These are phyloP conservation scores for Lynx canadensis DNA, from an alignment of 2,113 vertebrate genomes.

Conservation along the genomic window DNA sequence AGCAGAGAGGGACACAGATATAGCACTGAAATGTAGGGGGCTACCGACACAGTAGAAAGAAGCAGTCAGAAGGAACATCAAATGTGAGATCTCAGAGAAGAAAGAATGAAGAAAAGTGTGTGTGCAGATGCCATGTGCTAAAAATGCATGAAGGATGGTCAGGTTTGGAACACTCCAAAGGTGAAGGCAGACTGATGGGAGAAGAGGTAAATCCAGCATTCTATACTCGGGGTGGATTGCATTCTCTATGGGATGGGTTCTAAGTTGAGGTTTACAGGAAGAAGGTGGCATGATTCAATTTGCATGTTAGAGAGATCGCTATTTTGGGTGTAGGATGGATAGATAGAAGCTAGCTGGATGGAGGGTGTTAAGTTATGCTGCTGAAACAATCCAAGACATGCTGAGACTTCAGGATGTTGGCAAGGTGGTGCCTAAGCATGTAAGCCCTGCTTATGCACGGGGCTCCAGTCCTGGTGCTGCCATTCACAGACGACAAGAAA, in stretches of 20 bases:
- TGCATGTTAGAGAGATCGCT: background rate
- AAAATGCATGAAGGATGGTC: background rate
- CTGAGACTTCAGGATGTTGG: background rate
- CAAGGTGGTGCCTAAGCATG: background rate
- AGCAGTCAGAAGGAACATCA: background rate
- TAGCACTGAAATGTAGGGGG: too few relatives aligned
- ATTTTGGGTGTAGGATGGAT: background rate
- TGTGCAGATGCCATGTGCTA: background rate
- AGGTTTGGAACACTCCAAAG: background rate
- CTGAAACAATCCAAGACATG: background rate
- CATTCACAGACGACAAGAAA: background rate
- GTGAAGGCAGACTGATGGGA: background rate
- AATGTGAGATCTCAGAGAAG: background rate
- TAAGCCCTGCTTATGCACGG: background rate
- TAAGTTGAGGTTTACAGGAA: background rate
- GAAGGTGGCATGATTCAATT: background rate
- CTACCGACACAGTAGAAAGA: background rate
- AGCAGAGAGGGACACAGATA: background rate
- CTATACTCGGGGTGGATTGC: background rate
- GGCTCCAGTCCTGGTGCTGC: background rate
- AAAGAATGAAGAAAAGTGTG: background rate
- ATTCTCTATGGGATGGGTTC: background rate
- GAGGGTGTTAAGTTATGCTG: background rate
- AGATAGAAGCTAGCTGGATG: background rate
- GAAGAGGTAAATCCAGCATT: too few relatives aligned